Base-by-base conservation (phyloP, 2,113 vertebrate species). In the Siphamia tubifer region DNA sequence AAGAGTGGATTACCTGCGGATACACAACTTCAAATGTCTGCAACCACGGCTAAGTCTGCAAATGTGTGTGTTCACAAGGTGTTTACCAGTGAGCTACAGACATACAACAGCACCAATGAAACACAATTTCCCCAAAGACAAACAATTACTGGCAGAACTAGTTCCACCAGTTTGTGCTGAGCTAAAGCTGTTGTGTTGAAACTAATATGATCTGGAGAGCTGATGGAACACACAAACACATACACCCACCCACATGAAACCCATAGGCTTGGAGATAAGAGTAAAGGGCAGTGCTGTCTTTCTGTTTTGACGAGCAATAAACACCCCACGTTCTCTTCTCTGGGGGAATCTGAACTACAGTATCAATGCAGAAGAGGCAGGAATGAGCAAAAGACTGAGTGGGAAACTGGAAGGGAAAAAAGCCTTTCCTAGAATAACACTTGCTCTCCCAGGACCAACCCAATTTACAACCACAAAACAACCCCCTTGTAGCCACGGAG, bases 401-500 rank as follows among this genome's bases (percentile, higher is more conserved):
- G 65, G 67, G 67, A 69, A 69, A 71, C 25, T 68, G 42, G 68
- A 84, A 27, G 62, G 85, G 85, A n/a, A n/a, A 87, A 88, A 75
- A 77, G 71, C 42, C 75, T 83, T 89, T 91, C 84, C 85, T 81
- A 85, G 82, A 89, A 90, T 89, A 88, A 87, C 86, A 81, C 28
- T 28, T 54, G 67, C 73, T 84, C 86, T 90, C 88, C 17, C 64
- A 80, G 79, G 83, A 74, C 83, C 76, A 45, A 74, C 78, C 84
- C 85, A 86, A 87, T 87, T 88, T 87, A 81, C 82, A 84, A 88
- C 78, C 85, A 82, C 85, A 79, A 88, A 89, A 90, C 87, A 89
- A 79, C 81, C 79, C 62, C 75, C 76, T 82, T 71, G 68, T 23
- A 84, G 67, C 87, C 88, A 66, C 86, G 63, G 67, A 89, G 77